Evolutionary conservation across 2,113 vertebrate genomes (phyloP).

Genomic region (Rhinopomastus cyanomelas): DNA sequence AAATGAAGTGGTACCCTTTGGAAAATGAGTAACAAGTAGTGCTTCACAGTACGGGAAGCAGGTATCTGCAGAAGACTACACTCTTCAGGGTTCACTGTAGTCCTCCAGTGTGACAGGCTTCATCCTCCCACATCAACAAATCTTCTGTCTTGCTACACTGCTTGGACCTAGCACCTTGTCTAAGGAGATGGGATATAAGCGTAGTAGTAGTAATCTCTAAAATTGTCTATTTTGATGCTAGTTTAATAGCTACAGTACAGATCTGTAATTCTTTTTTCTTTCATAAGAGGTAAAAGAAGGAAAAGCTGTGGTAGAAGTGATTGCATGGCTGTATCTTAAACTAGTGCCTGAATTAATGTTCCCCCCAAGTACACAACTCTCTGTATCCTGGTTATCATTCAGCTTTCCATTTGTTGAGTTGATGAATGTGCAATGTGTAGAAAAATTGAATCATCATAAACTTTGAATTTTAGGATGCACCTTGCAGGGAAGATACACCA

Average conservation of each 20-base stretch:
- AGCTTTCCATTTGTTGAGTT: background rate
- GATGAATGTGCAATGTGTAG: background rate
- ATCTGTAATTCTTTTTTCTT: background rate
- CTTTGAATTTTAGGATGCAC: background rate
- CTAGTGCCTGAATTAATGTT: background rate
- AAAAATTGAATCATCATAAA: background rate
- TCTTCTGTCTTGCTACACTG: background rate
- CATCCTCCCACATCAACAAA: background rate
- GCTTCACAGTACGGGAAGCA: background rate
- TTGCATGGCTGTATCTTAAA: background rate
- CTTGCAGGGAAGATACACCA: background rate
- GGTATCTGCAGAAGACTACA: background rate
- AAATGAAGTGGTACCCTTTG: background rate
- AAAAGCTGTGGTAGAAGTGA: background rate
- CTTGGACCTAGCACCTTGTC: background rate
- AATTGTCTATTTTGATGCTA: background rate
- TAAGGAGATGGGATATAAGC: background rate
- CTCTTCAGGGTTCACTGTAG: background rate
- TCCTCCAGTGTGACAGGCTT: accelerated
- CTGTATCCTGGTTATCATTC: background rate
- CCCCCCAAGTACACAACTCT: background rate
- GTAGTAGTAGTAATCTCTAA: background rate
- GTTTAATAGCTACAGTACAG: background rate
- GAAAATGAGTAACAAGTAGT: background rate
- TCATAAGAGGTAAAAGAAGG: background rate